phyloP scores from a whole-genome alignment of 1,140 invertebrate species.

The Drosophila bocqueti region DNA sequence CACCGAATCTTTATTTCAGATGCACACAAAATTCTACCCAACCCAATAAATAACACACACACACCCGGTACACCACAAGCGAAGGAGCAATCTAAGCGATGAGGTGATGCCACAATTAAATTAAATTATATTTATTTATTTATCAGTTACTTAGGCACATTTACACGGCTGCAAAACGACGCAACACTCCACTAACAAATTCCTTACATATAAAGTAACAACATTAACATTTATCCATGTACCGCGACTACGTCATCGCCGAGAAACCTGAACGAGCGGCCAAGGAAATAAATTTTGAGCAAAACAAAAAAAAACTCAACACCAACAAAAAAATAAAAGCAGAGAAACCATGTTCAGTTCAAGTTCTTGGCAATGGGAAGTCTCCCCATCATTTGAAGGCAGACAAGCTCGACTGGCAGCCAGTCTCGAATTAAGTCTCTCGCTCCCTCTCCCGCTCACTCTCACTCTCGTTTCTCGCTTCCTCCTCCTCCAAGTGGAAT shows the following conservation, averaged over 20 bases:
- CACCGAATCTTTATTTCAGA: conserved; percentile 47
- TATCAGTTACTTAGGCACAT: conserved; percentile 42
- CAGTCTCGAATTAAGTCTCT: conserved; percentile 40
- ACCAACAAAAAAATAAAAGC: conserved; percentile 12
- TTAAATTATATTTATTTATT: conserved; percentile 48
- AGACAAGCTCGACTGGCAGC: conserved; percentile 58
- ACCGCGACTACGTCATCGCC: conserved; percentile 66
- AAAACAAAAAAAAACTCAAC: conserved; percentile 27
- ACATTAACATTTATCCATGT: conserved; percentile 20
- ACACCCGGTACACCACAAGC: conserved; percentile 8
- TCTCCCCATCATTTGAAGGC: conserved; percentile 39
- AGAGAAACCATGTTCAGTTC: conserved; percentile 55
- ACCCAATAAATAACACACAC: conserved; percentile 12
- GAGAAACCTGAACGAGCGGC: conserved; percentile 36
- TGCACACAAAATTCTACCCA: conserved; percentile 40
- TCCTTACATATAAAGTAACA: conserved; percentile 31
- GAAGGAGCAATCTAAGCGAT: conserved; percentile 20
- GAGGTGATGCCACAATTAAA: conserved; percentile 58
- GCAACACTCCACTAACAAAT: too few relatives aligned
- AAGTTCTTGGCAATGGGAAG: conserved; percentile 73
- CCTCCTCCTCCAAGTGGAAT: not conserved
- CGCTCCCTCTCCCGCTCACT: not conserved
- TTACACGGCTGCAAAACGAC: conserved; percentile 5
- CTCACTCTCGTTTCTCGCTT: conserved; percentile 1
- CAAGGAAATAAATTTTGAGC: conserved; percentile 19